Conservation (phyloP, 2,797 vertebrate genomes). For the Okamejei kenojei region DNA sequence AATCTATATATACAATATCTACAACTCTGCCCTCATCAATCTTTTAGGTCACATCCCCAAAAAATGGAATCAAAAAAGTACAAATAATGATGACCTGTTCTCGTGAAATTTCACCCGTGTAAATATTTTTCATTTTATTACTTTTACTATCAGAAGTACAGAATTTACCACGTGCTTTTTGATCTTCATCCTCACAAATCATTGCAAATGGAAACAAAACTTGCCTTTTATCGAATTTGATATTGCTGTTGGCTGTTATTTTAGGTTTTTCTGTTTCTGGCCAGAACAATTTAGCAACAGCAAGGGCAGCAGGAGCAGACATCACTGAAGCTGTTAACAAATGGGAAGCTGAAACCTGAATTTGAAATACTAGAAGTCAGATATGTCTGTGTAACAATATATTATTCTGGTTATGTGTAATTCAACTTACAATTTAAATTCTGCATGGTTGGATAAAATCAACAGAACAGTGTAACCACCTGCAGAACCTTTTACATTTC, state of each 20-base stretch:
- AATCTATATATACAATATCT: too few relatives aligned
- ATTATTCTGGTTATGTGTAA: not conserved
- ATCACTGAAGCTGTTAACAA: constrained; percentile 75
- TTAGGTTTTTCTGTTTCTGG: constrained; percentile 68
- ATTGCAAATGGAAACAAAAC: constrained; percentile 37
- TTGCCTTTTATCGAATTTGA: constrained; percentile 64
- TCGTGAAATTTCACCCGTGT: not conserved
- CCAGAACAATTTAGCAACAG: constrained; percentile 73
- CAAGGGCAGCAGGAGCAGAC: constrained; percentile 76
- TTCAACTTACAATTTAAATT: not conserved
- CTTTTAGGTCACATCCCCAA: too few relatives aligned
- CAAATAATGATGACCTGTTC: not conserved
- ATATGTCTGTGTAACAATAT: too few relatives aligned
- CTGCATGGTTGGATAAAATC: not conserved
- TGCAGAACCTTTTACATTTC: not conserved
- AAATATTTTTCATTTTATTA: not conserved
- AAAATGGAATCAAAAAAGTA: not conserved
- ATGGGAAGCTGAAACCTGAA: constrained; percentile 68
- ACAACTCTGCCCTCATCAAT: too few relatives aligned
- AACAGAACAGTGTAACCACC: not conserved
- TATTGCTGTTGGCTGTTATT: constrained; percentile 46
- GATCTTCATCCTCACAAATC: not conserved
- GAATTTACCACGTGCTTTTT: not conserved
- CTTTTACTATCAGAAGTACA: not conserved
- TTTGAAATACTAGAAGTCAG: not conserved